Evolutionary conservation across 37 sponge, comb jelly and placozoan species (phyloP).

Genomic region (Amphimedon queenslandica): DNA sequence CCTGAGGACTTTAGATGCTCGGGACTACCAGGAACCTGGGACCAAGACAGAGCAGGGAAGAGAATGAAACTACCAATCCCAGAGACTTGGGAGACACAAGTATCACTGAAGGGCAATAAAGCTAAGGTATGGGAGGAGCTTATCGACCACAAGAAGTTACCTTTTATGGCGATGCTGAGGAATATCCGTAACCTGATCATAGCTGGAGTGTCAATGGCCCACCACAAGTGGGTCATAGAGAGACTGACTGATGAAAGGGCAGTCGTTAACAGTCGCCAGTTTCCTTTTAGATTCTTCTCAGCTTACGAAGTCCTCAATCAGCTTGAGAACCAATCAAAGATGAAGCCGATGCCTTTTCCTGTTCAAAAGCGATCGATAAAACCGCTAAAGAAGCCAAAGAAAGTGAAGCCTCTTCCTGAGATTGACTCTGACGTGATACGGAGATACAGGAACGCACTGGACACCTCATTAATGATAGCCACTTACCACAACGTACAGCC

Average conservation of each 20-base stretch:
- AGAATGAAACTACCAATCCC: conserved; percentile 96
- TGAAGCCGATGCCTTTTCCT: not conserved
- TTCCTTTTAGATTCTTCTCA: conserved; percentile 97
- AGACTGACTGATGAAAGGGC: conserved; percentile 89
- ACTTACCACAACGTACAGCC: conserved; percentile 95
- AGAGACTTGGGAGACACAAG: conserved; percentile 99
- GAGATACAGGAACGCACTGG: conserved; percentile 78
- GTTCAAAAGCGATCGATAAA: not conserved
- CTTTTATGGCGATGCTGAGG: conserved; percentile 99
- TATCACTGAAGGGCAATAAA: conserved; percentile 92
- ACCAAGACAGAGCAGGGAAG: conserved; percentile 91
- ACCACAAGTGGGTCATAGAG: conserved; percentile 80
- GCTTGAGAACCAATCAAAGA: conserved; percentile 65
- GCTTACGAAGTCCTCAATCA: conserved; percentile 90
- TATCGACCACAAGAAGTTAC: conserved; percentile 91
- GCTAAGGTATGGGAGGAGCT: conserved; percentile 90
- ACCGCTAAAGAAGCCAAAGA: conserved; percentile 21
- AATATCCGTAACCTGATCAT: conserved; percentile 93
- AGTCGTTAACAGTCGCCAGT: conserved; percentile 92
- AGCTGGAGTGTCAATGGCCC: conserved; percentile 70
- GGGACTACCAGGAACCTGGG: conserved; percentile 90
- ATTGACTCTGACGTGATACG: conserved; percentile 50
- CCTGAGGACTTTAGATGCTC: conserved; percentile 82
- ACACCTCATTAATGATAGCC: conserved; percentile 90
- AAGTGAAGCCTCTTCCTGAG: conserved; percentile 19